Evolutionary conservation across 1,140 invertebrate species (phyloP).

Genomic region (Drosophila pachea): DNA sequence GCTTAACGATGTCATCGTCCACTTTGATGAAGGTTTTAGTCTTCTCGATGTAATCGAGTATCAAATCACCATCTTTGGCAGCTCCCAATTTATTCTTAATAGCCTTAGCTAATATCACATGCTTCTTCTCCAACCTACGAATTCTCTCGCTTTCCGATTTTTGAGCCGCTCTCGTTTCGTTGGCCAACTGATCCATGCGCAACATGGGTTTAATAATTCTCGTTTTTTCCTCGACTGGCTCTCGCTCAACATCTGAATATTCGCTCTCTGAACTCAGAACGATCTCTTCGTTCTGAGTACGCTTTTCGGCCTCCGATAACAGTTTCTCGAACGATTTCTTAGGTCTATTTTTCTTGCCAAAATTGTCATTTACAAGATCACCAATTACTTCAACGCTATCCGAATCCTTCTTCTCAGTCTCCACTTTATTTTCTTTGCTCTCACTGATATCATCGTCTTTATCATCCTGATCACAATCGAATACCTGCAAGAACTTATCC

Average conservation of each 20-base stretch:
- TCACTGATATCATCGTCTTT: conserved; percentile 27
- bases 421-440: conserved; percentile 23
- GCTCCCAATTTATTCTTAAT: conserved; percentile 43
- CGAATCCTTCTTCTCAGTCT: conserved; percentile 30
- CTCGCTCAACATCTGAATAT: conserved; percentile 52
- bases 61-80: conserved; percentile 75
- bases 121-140: conserved; percentile 65
- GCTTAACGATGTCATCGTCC: conserved; percentile 82
- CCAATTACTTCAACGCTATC: conserved; percentile 33
- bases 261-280: conserved; percentile 74
- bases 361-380: conserved; percentile 44
- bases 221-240: conserved; percentile 47
- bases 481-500: conserved; percentile 64
- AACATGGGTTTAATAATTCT: conserved; percentile 69
- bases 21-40: conserved; percentile 83
- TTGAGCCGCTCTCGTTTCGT: conserved; percentile 70
- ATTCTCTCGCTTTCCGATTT: conserved; percentile 65
- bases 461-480: conserved; percentile 38
- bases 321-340: conserved; percentile 55
- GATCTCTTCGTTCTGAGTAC: conserved; percentile 60
- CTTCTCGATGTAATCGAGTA: conserved; percentile 84
- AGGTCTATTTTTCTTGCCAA: conserved; percentile 12
- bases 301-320: conserved; percentile 41
- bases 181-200: conserved; percentile 67
- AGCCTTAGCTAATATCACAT: conserved; percentile 48